Evolutionary conservation across 2,888 invertebrate species (phyloP), one percentile per base, ranked within the genome.

Genomic region (Melolontha melolontha): DNA sequence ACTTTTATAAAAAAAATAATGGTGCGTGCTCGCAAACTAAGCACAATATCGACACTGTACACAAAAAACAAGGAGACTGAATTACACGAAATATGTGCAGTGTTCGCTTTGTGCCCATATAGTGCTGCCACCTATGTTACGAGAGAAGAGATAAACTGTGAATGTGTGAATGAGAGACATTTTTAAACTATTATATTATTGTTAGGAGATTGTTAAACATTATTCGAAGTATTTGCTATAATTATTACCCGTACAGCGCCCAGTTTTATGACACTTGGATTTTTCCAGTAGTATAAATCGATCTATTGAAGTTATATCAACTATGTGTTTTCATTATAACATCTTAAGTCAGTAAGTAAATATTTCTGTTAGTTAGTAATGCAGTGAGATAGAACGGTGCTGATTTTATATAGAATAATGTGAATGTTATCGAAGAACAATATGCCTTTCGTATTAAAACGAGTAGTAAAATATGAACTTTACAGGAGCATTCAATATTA

Each of bases 161-260:
- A 64, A 66, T 64, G 79, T 78, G 79, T 79, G 79, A 79, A 76
- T 79, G 78, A 76, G 75, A 71, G 77, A 79, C 79, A 77, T 76
- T 79, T 72, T 81, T 81, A 80, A 81, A 82, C 80, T 80, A 81
- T 81, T 81, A 81, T 81, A 80, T 81, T 81, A 82, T 81, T 82
- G 82, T 82, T 83, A 84, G 83, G 82, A 80, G 83, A 82, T 83
- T 84, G 83, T 83, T 83, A 79, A 82, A 80, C 34, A 79, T 80
- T 82, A 78, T 79, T 80, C 74, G 72, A 66, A 69, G 65, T 69
- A 69, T 69, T 69, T 68, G 62, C 68, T 68, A 52, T 63, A 64
- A 64, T 65, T 65, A 57, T 68, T 69, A 54, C 69, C 47, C 59
- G 65, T 65, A 69, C 69, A 66, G 27, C 65, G 69, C 69, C 66